phyloP scores from a whole-genome alignment of 1,140 invertebrate genomes.

The Drosophila grimshawi region DNA sequence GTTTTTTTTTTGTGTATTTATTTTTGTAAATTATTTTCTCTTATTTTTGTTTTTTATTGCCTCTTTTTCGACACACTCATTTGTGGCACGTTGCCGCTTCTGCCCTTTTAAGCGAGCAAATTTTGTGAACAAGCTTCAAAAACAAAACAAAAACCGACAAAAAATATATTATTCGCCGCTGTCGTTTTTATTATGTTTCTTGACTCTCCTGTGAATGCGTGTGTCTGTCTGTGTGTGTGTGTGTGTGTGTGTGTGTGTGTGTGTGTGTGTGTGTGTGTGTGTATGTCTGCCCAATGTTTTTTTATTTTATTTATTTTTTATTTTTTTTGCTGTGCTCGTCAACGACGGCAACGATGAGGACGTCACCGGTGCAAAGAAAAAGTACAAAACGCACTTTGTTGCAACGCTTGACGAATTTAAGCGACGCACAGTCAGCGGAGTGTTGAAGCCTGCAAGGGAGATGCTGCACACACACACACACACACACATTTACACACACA shows the following conservation, averaged over 20 bases:
- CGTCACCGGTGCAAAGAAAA: slow-evolving; percentile 34
- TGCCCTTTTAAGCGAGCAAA: slow-evolving; percentile 50
- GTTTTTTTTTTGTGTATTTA: neutral
- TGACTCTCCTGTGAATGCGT: slow-evolving; percentile 22
- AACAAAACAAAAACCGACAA: slow-evolving; percentile 21
- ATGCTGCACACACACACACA: slow-evolving; percentile 16
- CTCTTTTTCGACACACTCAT: slow-evolving; percentile 39
- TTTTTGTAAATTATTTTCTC: slow-evolving; percentile 4
- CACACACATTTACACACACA: slow-evolving; percentile 6
- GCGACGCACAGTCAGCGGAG: slow-evolving; percentile 16
- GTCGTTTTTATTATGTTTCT: slow-evolving; percentile 74
- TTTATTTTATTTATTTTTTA: slow-evolving; percentile 4
- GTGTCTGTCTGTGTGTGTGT: neutral
- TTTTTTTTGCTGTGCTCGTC: slow-evolving; percentile 28
- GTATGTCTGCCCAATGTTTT: slow-evolving; percentile 10
- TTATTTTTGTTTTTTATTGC: slow-evolving; percentile 12
- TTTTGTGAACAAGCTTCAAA: slow-evolving; percentile 57
- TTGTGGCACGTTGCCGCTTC: slow-evolving; percentile 7
- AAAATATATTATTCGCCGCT: slow-evolving; percentile 51
- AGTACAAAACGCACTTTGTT: slow-evolving; percentile 70
- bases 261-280: slow-evolving; percentile 6
- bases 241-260: slow-evolving; percentile 7
- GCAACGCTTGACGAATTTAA: slow-evolving; percentile 72
- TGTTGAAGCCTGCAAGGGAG: neutral
- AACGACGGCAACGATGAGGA: slow-evolving; percentile 19